phyloP scores from a whole-genome alignment of 2,113 vertebrate genomes.

The Hyla sarda region DNA sequence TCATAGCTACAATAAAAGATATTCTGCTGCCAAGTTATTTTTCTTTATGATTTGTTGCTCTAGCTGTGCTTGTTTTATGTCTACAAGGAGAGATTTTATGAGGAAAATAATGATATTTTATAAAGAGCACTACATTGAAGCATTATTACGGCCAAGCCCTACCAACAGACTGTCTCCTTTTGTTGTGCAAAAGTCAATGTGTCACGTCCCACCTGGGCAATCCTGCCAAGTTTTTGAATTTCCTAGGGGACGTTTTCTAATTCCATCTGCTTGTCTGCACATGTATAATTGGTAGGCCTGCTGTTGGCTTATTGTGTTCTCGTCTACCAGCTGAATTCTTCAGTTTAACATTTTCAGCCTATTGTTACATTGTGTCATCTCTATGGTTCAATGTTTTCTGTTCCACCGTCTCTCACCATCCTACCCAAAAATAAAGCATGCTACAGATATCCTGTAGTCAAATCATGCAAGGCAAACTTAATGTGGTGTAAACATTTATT shows the following conservation, averaged over 20 bases:
- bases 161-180: slow-evolving; percentile 74
- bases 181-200: slow-evolving; percentile 73
- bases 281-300: slow-evolving; percentile 79
- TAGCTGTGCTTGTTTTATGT: slow-evolving; percentile 64
- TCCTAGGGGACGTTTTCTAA: slow-evolving; percentile 78
- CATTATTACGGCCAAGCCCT: slow-evolving; percentile 70
- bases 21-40: slow-evolving; percentile 50
- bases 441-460: slow-evolving; percentile 19
- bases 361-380: slow-evolving; percentile 74
- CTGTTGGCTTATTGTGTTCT: slow-evolving; percentile 75
- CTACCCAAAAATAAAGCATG: slow-evolving; percentile 27
- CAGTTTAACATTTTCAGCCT: slow-evolving; percentile 71
- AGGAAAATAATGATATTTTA: slow-evolving; percentile 69
- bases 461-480: not conserved
- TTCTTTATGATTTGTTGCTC: slow-evolving; percentile 66
- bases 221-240: slow-evolving; percentile 78
- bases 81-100: slow-evolving; percentile 51
- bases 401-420: slow-evolving; percentile 18
- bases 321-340: slow-evolving; percentile 73
- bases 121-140: slow-evolving; percentile 70
- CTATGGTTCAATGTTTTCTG: slow-evolving; percentile 67
- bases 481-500: slow-evolving; percentile 45
- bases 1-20: slow-evolving; percentile 52
- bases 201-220: slow-evolving; percentile 75
- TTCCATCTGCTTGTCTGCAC: slow-evolving; percentile 80